A percentile compares a stretch with the other conserved stretches of the same genome.
phyloP scores from a whole-genome alignment of 2,113 vertebrate genomes.

The Todiramphus chloris region DNA sequence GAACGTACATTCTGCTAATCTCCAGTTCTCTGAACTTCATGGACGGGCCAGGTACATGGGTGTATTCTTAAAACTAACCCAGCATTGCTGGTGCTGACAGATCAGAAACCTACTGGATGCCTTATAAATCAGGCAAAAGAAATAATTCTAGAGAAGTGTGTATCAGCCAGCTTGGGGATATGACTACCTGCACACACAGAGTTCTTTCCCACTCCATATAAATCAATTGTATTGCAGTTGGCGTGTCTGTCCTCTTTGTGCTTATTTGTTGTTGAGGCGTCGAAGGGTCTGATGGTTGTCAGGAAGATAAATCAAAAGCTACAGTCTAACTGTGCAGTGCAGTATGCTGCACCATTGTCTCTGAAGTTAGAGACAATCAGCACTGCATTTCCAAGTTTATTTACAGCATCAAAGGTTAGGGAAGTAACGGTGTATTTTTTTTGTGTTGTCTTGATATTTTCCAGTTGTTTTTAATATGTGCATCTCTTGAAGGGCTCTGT shows the following conservation, averaged over 20 bases:
- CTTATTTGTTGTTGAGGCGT: neutral
- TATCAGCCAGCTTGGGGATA: neutral
- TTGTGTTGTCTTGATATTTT: conserved; percentile 10
- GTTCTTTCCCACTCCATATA: neutral
- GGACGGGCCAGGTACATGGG: neutral
- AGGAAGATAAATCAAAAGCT: conserved; percentile 6
- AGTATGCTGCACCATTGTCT: neutral
- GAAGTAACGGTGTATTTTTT: neutral
- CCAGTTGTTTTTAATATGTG: conserved; percentile 47
- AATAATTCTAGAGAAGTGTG: neutral
- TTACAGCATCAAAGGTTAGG: neutral
- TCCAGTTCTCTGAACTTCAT: neutral
- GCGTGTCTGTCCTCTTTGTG: neutral
- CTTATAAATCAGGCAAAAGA: conserved; percentile 15
- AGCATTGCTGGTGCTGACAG: neutral
- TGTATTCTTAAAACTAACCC: neutral
- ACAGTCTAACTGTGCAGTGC: neutral
- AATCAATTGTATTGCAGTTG: neutral
- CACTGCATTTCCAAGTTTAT: neutral
- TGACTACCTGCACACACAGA: accelerated
- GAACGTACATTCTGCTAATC: neutral
- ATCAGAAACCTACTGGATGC: neutral
- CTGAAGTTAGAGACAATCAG: neutral
- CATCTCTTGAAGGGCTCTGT: conserved; percentile 2
- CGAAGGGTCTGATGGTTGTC: neutral